Conservation (phyloP, 2,113 vertebrate species). For the Xiphophorus hellerii region DNA sequence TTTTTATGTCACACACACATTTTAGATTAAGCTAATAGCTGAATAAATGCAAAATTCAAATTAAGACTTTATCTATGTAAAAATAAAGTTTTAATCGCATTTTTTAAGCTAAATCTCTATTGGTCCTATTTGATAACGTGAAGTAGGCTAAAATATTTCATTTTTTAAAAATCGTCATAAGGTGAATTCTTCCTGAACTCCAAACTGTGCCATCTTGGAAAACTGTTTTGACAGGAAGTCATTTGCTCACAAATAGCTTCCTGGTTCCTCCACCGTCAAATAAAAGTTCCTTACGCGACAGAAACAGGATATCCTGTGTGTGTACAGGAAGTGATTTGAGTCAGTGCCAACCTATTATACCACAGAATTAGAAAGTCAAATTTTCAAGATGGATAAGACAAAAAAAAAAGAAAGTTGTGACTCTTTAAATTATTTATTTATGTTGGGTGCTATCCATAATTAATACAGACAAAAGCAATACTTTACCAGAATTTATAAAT, state of each 20-base stretch:
- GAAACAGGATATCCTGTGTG: constrained; percentile 40
- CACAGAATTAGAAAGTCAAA: too few relatives aligned
- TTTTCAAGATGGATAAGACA: too few relatives aligned
- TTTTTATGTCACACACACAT: background rate
- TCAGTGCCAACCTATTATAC: background rate
- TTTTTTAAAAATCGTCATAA: background rate
- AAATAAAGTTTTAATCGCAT: background rate
- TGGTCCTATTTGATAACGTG: too few relatives aligned
- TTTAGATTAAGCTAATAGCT: background rate
- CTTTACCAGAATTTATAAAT: constrained; percentile 81
- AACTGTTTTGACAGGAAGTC: constrained; percentile 87
- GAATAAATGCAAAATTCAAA: background rate
- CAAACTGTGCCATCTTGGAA: constrained; percentile 46
- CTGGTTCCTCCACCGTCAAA: constrained; percentile 74
- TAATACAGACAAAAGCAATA: constrained; percentile 91
- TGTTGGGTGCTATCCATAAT: constrained; percentile 91
- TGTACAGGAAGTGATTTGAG: constrained; percentile 38
- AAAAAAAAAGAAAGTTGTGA: constrained; percentile 28
- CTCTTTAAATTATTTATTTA: constrained; percentile 92
- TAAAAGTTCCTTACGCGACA: constrained; percentile 32
- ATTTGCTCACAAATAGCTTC: constrained; percentile 88
- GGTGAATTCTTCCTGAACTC: background rate
- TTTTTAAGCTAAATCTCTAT: background rate
- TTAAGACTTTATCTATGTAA: background rate
- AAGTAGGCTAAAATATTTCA: too few relatives aligned